Evolutionary conservation across 2,888 invertebrate genomes (phyloP), one percentile per base, ranked within the genome.

Genomic region (Pseudococcus longispinus): DNA sequence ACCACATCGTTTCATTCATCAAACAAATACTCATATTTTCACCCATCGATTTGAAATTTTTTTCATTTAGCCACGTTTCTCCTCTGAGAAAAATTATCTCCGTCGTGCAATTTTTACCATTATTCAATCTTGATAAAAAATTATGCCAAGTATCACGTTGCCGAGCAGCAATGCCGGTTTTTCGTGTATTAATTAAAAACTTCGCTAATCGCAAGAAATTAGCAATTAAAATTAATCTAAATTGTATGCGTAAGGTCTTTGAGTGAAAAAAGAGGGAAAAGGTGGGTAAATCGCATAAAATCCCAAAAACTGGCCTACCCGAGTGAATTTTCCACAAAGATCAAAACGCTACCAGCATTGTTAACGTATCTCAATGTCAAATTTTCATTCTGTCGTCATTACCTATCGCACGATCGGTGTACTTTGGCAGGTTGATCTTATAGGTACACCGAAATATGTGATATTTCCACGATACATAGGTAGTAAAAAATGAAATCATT

Each of bases 101-200:
- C 37, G 5, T 65, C 26, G 18, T 29, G 70, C 32, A 18, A 60
- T 15, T 18, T 70, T 70, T 70, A 32, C 4, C 18, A 65, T 65
- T 26, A 20, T 55, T 20, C 20, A 65, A 65, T 65, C 65, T 26
- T 65, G 65, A 65, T 65, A 8, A 23, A n/a, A 11, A 32, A 70
- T 60, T 23, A 60, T 1, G 3, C 23, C 9, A 32, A 29, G 60
- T 23, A 60, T 20, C 13, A 70, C 29, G 3, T 29, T 70, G 29
- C 29, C 29, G 15, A 18, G 32, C 15, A 18, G 26, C 4, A 70
- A 70, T 29, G 29, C 70, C 29, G 70, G 70, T 70, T 70, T 20
- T 70, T 70, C 70, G 2, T 6, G 70, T 26, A 29, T 29, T 70
- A 70, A 70, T 70, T 70, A 70, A 70, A 70, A 70, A 70, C 70